Percentiles rank a stretch among this genome's conserved stretches.
These are phyloP conservation scores for Gonioctena quinquepunctata DNA, from an alignment of 1,140 invertebrate species.

Conservation along the genomic window DNA sequence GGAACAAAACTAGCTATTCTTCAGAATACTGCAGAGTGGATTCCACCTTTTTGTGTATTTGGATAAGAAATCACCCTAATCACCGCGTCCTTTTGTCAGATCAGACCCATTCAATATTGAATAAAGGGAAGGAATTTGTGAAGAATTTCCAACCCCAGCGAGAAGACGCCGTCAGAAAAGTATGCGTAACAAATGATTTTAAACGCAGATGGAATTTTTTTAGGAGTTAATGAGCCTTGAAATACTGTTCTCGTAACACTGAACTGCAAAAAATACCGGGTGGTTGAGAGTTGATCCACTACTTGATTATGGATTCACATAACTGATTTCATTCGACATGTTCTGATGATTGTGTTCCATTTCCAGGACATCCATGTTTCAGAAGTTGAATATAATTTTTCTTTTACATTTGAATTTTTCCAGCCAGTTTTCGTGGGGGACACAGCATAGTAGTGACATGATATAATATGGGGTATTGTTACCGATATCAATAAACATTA, in stretches of 20 bases:
- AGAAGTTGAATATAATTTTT: too few relatives aligned
- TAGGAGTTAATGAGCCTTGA: slow-evolving; percentile 34
- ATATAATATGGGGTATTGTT: too few relatives aligned
- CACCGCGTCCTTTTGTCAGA: slow-evolving; percentile 27
- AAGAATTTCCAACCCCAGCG: slow-evolving; percentile 28
- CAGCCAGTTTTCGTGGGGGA: too few relatives aligned
- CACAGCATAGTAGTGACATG: too few relatives aligned
- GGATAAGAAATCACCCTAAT: slow-evolving; percentile 34
- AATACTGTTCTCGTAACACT: slow-evolving; percentile 31
- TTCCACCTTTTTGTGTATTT: slow-evolving; percentile 21
- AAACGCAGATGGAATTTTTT: slow-evolving; percentile 30
- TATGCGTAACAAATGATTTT: slow-evolving; percentile 32
- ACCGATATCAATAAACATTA: too few relatives aligned
- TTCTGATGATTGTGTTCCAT: too few relatives aligned
- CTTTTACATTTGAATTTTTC: too few relatives aligned
- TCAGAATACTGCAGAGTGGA: slow-evolving; percentile 8
- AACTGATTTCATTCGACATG: too few relatives aligned
- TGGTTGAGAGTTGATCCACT: too few relatives aligned
- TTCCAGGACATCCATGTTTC: too few relatives aligned
- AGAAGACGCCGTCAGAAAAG: slow-evolving; percentile 29
- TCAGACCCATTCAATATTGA: slow-evolving; percentile 30
- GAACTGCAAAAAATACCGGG: too few relatives aligned
- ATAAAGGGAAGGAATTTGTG: slow-evolving; percentile 31
- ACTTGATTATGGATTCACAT: too few relatives aligned
- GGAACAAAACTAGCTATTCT: slow-evolving; percentile 5